A percentile compares a stretch with the other conserved stretches of the same genome.
phyloP scores from a whole-genome alignment of 64 coral and sea anemone genomes.

The Astreopora myriophthalma region DNA sequence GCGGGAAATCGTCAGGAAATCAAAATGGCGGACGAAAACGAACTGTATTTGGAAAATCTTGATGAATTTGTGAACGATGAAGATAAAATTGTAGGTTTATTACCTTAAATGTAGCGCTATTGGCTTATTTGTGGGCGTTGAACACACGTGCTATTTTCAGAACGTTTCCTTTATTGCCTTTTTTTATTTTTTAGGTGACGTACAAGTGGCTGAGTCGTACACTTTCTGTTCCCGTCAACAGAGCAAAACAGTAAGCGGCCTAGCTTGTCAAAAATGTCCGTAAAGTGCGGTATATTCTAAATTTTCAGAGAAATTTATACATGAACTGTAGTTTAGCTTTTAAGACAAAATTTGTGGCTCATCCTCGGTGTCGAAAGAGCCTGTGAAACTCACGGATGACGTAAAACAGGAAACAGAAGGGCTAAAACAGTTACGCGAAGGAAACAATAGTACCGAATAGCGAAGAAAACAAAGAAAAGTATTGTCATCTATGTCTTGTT shows the following conservation, averaged over 20 bases:
- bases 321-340: too few relatives aligned
- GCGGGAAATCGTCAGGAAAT: too few relatives aligned
- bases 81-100: constrained; percentile 80
- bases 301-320: too few relatives aligned
- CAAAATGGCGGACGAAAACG: constrained; percentile 91
- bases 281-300: too few relatives aligned
- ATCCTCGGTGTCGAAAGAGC: too few relatives aligned
- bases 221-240: constrained; percentile 66
- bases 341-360: too few relatives aligned
- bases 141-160: background rate
- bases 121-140: background rate
- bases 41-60: constrained; percentile 84
- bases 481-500: too few relatives aligned
- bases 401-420: too few relatives aligned
- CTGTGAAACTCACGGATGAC: too few relatives aligned
- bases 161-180: background rate
- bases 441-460: too few relatives aligned
- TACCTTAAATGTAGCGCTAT: background rate
- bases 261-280: background rate
- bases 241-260: constrained; percentile 87
- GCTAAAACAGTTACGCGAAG: too few relatives aligned
- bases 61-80: constrained; percentile 92
- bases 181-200: constrained; percentile 65
- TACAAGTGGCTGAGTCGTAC: constrained; percentile 97
- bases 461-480: too few relatives aligned